Conservation (phyloP, 2,797 vertebrate genomes). For the Silurus lanzhouensis region DNA sequence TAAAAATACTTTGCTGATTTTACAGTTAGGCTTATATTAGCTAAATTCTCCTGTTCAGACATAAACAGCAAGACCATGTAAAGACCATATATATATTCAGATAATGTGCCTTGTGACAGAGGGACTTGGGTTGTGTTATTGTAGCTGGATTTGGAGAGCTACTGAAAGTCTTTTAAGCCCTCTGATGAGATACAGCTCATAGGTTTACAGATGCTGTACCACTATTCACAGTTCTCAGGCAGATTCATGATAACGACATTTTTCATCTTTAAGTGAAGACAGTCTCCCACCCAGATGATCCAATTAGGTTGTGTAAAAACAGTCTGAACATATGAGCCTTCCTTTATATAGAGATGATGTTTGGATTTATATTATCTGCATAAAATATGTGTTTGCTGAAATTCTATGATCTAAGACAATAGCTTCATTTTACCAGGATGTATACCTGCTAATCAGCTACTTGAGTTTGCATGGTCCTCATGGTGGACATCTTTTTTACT, state of each 20-base stretch:
- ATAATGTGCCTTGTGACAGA: slow-evolving; percentile 47
- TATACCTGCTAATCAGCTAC: slow-evolving; percentile 71
- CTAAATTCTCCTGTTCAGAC: slow-evolving; percentile 56
- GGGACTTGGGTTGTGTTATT: slow-evolving; percentile 21
- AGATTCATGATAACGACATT: slow-evolving; percentile 27
- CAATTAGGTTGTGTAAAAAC: slow-evolving; percentile 13
- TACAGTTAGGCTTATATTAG: slow-evolving; percentile 53
- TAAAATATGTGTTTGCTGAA: slow-evolving; percentile 26
- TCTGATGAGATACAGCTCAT: slow-evolving; percentile 11
- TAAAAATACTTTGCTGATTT: slow-evolving; percentile 59
- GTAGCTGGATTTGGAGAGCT: slow-evolving; percentile 32
- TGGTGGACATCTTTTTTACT: neutral
- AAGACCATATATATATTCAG: slow-evolving; percentile 30
- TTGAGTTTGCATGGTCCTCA: slow-evolving; percentile 29
- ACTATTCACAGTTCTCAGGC: slow-evolving; percentile 40
- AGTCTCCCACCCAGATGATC: slow-evolving; percentile 23
- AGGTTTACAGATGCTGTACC: slow-evolving; percentile 21
- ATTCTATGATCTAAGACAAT: slow-evolving; percentile 8
- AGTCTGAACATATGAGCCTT: slow-evolving; percentile 29
- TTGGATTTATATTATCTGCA: slow-evolving; percentile 37
- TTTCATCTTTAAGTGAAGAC: slow-evolving; percentile 6
- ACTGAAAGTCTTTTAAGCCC: slow-evolving; percentile 22
- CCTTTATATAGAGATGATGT: slow-evolving; percentile 20
- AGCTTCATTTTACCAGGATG: slow-evolving; percentile 74
- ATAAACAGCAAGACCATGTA: slow-evolving; percentile 52